Evolutionary conservation across 2,888 invertebrate species (phyloP).

Genomic region (Athrips mouffetella): DNA sequence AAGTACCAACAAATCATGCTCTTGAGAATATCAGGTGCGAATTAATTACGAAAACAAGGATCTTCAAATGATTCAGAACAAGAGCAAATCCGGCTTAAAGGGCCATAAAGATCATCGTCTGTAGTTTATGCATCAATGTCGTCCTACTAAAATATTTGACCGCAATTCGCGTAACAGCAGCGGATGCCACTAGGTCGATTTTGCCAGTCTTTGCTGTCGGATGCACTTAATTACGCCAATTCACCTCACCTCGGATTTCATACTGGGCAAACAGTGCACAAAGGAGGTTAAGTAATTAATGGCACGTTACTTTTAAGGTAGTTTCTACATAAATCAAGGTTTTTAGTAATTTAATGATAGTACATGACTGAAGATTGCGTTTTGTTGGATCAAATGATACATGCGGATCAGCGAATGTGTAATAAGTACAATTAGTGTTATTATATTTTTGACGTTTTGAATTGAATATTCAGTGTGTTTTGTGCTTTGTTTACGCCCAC

Average conservation of each 20-base stretch:
- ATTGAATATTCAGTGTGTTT: no score
- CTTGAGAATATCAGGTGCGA: no score
- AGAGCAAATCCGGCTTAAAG: not conserved
- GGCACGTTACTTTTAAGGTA: slow-evolving; percentile 10
- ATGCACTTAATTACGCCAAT: slow-evolving; percentile 18
- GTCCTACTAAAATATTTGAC: slow-evolving; percentile 2
- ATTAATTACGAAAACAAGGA: no score
- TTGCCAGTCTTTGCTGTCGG: slow-evolving; percentile 12
- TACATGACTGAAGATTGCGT: not conserved
- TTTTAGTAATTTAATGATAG: slow-evolving; percentile 6
- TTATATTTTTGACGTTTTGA: no score
- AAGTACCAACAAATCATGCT: no score
- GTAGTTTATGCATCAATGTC: not conserved
- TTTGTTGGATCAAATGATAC: not conserved
- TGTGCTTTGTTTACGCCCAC: no score
- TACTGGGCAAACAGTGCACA: slow-evolving; percentile 16
- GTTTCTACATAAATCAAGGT: slow-evolving; percentile 17
- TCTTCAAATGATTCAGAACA: no score
- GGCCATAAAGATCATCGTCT: not conserved
- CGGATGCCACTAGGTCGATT: slow-evolving; percentile 14
- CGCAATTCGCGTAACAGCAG: slow-evolving; percentile 1
- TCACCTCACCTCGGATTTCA: slow-evolving; percentile 18
- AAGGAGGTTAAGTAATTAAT: slow-evolving; percentile 21
- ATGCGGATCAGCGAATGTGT: not conserved
- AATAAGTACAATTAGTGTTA: no score